These are phyloP conservation scores for Drosophila sp. DNA, from an alignment of 1,140 invertebrate genomes.

Conservation along the genomic window DNA sequence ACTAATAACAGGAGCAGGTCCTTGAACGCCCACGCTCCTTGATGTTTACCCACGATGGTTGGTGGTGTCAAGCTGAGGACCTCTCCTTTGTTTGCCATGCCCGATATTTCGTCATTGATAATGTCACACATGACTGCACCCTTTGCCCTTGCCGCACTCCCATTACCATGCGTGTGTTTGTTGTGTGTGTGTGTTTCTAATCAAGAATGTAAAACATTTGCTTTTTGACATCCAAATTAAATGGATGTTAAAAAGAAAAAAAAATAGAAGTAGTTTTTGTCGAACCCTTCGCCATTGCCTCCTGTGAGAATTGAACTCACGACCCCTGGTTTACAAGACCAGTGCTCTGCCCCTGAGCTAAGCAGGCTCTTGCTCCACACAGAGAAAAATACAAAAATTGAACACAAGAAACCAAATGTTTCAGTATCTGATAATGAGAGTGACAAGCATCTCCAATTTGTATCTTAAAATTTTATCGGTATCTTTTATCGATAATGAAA, in stretches of 20 bases:
- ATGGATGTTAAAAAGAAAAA: background rate
- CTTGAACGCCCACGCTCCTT: conserved; percentile 33
- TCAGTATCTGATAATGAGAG: too few species aligned
- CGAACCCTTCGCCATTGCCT: conserved; percentile 84
- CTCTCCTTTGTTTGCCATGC: background rate
- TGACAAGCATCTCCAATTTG: too few species aligned
- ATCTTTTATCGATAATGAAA: too few species aligned
- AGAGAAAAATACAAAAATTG: background rate
- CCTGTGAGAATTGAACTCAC: conserved; percentile 95
- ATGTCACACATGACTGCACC: conserved; percentile 67
- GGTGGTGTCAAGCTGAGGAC: conserved; percentile 41
- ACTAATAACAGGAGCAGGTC: conserved; percentile 54
- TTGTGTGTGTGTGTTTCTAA: conserved; percentile 60
- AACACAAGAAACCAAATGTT: too few species aligned
- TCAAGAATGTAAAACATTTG: conserved; percentile 77
- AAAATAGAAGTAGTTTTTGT: background rate
- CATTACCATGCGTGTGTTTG: background rate
- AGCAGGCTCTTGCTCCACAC: conserved; percentile 86
- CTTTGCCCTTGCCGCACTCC: background rate
- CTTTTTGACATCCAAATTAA: conserved; percentile 53
- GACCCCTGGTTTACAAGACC: conserved; percentile 96
- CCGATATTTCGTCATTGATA: conserved; percentile 65
- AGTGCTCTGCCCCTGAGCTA: conserved; percentile 97
- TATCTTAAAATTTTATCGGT: too few species aligned
- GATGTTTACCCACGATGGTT: conserved; percentile 44